These are phyloP conservation scores for Clarias macrocephalus DNA, from an alignment of 2,113 vertebrate genomes.

Conservation along the genomic window DNA sequence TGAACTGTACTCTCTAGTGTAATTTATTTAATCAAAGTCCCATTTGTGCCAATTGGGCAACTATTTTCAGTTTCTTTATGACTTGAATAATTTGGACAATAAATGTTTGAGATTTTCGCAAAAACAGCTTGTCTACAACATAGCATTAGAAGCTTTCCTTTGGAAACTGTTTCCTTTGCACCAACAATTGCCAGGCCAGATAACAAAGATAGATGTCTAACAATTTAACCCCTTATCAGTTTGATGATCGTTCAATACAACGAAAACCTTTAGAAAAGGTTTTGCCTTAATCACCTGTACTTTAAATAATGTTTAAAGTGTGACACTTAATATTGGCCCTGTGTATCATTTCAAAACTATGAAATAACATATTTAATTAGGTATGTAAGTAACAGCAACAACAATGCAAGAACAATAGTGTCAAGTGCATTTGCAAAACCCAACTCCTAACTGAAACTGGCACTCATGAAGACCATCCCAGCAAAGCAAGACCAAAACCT, in stretches of 20 bases:
- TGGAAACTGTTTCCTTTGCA: neutral
- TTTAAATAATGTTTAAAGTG: neutral
- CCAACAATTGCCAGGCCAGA: neutral
- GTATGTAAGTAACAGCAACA: too few relatives aligned
- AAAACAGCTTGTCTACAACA: neutral
- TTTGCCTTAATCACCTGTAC: neutral
- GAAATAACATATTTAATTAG: too few relatives aligned
- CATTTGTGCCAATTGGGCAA: too few relatives aligned
- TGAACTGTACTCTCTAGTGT: too few relatives aligned
- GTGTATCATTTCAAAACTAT: too few relatives aligned
- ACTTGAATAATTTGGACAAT: neutral
- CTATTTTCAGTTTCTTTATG: neutral
- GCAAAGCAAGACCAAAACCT: too few relatives aligned
- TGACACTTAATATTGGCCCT: neutral
- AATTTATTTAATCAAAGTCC: too few relatives aligned
- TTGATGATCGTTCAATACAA: neutral
- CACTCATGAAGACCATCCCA: too few relatives aligned
- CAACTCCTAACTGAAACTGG: too few relatives aligned
- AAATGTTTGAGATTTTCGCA: neutral
- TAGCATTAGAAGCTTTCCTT: neutral
- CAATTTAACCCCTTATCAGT: neutral
- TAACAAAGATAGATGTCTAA: neutral
- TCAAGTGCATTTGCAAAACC: too few relatives aligned
- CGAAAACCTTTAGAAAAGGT: neutral
- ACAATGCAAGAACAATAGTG: too few relatives aligned